Base-by-base conservation (phyloP, 2,888 invertebrate genomes). In the Hypomecis punctinalis region DNA sequence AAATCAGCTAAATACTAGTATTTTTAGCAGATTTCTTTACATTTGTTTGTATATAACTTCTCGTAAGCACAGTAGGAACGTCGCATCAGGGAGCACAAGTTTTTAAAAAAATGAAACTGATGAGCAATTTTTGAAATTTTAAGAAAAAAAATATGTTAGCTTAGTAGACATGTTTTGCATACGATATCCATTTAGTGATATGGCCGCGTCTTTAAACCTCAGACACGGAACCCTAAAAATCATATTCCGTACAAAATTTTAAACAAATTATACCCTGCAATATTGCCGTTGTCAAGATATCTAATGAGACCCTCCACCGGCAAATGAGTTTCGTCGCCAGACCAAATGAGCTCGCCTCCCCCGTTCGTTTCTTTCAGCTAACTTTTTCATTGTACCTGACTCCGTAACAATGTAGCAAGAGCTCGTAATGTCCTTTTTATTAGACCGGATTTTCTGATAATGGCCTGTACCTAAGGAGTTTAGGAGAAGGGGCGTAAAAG, bases 341-440 rank as follows among this genome's bases (percentile, higher is more conserved):
- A 52, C 60, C 51, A 47, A 60, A 60, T 47, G 64, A 64, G 59
- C 48, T 60, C 54, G 49, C 55, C 63, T 49, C 51, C 39, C 33
- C 46, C 46, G 23, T 60, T 47, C 56, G 42, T 60, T 61, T 54
- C 48, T 56, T 56, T 52, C 48, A 33, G 42, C 57, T 40, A 61
- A 65, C 60, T 61, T 66, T 64, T 66, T 58, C 61, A 53, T 58
- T 61, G 65, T 61, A 61, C 65, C 56, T 57, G 48, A 43, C 61
- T 55, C 51, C 37, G 46, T 45, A 57, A 66, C 57, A 66, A 66
- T 57, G 53, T 58, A 43, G 48, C 56, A 48, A 5, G 5, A 57
- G 53, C 48, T 45, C 57, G 57, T 61, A 61, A 66, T 57, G 57
- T 58, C 57, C 39, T 61, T 66, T 61, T 61, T 66, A 66, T 61